phyloP scores from a whole-genome alignment of 2,888 invertebrate species.

The Brachyopa scutellaris region DNA sequence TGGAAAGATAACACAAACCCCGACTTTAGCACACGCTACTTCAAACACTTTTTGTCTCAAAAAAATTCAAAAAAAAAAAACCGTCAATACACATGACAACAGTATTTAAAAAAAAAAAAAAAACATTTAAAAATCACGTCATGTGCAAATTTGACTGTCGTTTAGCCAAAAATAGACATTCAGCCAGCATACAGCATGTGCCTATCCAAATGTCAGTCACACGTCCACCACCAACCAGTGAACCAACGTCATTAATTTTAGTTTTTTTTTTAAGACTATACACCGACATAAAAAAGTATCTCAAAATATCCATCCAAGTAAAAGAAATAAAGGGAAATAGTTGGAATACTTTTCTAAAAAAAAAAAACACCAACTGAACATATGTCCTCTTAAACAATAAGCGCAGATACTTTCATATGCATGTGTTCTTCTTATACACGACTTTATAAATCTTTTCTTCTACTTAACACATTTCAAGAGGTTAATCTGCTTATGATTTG shows the following conservation, averaged over 20 bases:
- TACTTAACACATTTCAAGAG: slow-evolving; percentile 69
- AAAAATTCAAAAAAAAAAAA: neutral
- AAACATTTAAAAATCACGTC: slow-evolving; percentile 16
- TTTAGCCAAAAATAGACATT: slow-evolving; percentile 46
- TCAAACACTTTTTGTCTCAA: slow-evolving; percentile 29
- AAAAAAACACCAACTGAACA: slow-evolving; percentile 31
- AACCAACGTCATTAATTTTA: slow-evolving; percentile 7
- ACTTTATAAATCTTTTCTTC: slow-evolving; percentile 32
- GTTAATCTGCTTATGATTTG: slow-evolving; percentile 64
- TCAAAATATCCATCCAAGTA: neutral
- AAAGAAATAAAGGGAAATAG: slow-evolving; percentile 1
- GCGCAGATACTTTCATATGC: slow-evolving; percentile 35
- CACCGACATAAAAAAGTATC: slow-evolving; percentile 6
- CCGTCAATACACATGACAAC: neutral
- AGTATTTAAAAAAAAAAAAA: no score
- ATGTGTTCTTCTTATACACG: slow-evolving; percentile 8
- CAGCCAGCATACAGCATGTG: slow-evolving; percentile 65
- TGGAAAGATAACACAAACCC: no score
- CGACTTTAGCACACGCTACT: no score
- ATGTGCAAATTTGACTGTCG: slow-evolving; percentile 22
- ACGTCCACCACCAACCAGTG: slow-evolving; percentile 13
- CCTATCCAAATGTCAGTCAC: slow-evolving; percentile 58
- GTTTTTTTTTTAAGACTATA: neutral
- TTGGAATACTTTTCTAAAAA: slow-evolving; percentile 14
- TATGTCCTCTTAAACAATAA: slow-evolving; percentile 47